phyloP scores from a whole-genome alignment of 2,797 vertebrate genomes.

The Leontopithecus rosalia region DNA sequence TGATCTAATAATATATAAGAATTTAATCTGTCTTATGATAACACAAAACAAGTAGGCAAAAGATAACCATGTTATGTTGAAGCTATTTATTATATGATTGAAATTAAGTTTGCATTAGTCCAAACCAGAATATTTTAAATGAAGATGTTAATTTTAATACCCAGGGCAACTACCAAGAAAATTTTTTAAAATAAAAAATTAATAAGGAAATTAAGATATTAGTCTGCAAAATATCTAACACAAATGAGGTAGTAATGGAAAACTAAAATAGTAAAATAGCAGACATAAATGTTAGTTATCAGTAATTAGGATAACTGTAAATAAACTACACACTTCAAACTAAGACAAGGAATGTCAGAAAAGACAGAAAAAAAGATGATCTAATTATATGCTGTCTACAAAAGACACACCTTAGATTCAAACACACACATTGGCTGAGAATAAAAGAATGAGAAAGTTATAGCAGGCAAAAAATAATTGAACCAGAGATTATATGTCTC shows the following conservation, averaged over 20 bases:
- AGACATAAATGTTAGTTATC: not conserved
- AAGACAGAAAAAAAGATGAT: not conserved
- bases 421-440: not conserved
- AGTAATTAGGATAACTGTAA: not conserved
- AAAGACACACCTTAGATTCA: not conserved
- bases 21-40: not conserved
- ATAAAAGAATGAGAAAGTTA: not conserved
- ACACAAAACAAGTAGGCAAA: not conserved
- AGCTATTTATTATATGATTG: too few species aligned
- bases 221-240: not conserved
- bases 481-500: not conserved
- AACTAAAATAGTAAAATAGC: not conserved
- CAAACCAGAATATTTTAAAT: not conserved
- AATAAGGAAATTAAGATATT: not conserved
- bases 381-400: not conserved
- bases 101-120: not conserved
- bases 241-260: not conserved
- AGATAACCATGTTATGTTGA: not conserved
- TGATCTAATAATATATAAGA: not conserved
- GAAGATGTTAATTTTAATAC: not conserved
- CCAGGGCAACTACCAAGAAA: not conserved
- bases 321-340: not conserved
- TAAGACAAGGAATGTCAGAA: not conserved
- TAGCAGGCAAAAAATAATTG: not conserved
- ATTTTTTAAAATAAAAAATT: not conserved